Conservation (phyloP, 1,140 invertebrate species). For the Holotrichia oblita region DNA sequence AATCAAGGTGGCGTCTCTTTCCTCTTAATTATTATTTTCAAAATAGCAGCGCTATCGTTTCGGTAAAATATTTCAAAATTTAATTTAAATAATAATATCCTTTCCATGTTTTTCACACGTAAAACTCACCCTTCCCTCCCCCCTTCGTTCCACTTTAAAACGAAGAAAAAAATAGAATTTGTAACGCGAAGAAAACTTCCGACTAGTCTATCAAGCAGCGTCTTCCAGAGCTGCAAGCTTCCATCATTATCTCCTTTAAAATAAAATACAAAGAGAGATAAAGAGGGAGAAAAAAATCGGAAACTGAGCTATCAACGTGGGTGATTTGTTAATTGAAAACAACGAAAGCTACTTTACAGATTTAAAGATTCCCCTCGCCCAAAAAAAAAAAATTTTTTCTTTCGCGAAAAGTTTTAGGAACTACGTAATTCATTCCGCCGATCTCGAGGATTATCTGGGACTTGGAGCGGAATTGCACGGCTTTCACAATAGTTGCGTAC, state of each 20-base stretch:
- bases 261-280: background rate
- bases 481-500: background rate
- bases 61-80: too few species aligned
- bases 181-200: too few species aligned
- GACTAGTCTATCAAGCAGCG: too few species aligned
- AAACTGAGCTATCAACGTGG: background rate
- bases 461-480: background rate
- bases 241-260: background rate
- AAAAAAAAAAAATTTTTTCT: background rate
- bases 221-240: background rate
- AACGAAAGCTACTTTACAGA: conserved; percentile 1
- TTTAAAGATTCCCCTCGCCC: background rate
- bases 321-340: conserved; percentile 17
- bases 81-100: too few species aligned
- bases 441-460: background rate
- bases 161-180: too few species aligned
- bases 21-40: too few species aligned
- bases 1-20: too few species aligned
- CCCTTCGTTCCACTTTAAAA: too few species aligned
- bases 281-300: background rate
- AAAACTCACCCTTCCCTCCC: too few species aligned
- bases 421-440: background rate
- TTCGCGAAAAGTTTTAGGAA: background rate
- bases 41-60: too few species aligned
- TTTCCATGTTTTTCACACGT: too few species aligned